Evolutionary conservation across 2,113 vertebrate genomes (phyloP).

Genomic region (Pardalotus punctatus): DNA sequence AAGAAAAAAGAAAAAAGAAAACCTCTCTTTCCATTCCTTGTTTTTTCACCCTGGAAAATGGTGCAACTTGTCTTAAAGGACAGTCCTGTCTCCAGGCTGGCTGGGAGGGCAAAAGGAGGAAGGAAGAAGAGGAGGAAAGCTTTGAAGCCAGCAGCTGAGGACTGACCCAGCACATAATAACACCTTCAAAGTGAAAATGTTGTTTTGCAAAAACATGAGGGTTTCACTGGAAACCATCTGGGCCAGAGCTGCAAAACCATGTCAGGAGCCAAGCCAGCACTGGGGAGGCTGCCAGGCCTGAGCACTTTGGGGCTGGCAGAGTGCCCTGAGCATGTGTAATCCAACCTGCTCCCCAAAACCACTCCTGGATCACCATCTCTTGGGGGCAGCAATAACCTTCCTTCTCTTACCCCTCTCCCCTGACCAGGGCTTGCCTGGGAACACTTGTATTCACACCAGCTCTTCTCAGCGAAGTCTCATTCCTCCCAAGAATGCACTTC

Average conservation of each 20-base stretch:
- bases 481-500: not conserved
- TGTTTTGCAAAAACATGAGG: conserved; percentile 2
- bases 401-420: not conserved
- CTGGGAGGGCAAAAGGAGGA: not conserved
- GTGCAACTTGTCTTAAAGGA: not conserved
- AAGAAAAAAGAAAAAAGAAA: too few species aligned
- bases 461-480: accelerated
- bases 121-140: not conserved
- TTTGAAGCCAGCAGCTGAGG: accelerated
- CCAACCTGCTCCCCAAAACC: not conserved
- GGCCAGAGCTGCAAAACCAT: accelerated
- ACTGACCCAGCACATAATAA: not conserved
- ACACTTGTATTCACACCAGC: not conserved
- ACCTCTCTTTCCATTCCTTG: not conserved
- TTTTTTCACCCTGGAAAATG: not conserved
- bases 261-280: not conserved
- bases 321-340: accelerated
- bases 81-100: not conserved
- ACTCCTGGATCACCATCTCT: not conserved
- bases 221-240: not conserved
- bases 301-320: not conserved
- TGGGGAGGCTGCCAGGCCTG: not conserved
- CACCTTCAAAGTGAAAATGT: not conserved
- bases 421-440: not conserved
- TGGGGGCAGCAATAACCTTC: not conserved